Percentiles rank a stretch among this genome's conserved stretches.
Conservation (phyloP, 53 echinoderm and acorn worm genomes). For the Echinometra lucunter region DNA sequence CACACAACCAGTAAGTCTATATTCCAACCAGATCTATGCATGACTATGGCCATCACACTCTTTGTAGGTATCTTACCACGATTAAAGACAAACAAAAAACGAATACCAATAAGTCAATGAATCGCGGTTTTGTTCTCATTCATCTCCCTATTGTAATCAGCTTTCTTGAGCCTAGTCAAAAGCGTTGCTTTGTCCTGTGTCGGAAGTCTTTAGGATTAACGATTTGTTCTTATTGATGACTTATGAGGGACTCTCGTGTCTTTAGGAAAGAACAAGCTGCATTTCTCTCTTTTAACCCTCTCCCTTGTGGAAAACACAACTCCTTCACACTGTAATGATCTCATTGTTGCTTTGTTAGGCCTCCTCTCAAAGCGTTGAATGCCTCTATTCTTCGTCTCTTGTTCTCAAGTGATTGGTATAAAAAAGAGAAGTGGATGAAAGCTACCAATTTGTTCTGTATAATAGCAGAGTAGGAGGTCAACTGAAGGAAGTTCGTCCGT, state of each 20-base stretch:
- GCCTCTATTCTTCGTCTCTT: conserved; percentile 23
- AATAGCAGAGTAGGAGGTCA: conserved; percentile 1
- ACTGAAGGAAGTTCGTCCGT: background rate
- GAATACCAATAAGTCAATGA: conserved; percentile 47
- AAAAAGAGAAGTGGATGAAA: conserved; percentile 18
- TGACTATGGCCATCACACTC: background rate
- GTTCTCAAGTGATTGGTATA: conserved; percentile 30
- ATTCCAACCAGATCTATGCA: background rate
- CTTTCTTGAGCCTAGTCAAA: conserved; percentile 22
- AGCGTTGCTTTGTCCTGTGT: conserved; percentile 43
- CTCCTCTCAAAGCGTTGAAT: background rate
- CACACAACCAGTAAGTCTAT: conserved; percentile 29
- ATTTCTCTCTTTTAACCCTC: background rate
- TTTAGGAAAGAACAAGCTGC: background rate
- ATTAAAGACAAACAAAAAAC: conserved; percentile 47
- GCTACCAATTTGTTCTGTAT: conserved; percentile 13
- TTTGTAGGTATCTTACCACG: background rate
- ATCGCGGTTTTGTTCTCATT: conserved; percentile 57
- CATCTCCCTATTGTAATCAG: conserved; percentile 42
- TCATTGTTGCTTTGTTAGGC: conserved; percentile 21
- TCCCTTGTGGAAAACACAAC: background rate
- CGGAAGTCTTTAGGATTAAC: conserved; percentile 70
- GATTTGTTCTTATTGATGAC: conserved; percentile 50
- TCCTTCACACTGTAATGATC: conserved; percentile 41
- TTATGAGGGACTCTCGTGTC: conserved; percentile 37